Conservation (phyloP, 2,888 invertebrate species). For the Acleris laterana region DNA sequence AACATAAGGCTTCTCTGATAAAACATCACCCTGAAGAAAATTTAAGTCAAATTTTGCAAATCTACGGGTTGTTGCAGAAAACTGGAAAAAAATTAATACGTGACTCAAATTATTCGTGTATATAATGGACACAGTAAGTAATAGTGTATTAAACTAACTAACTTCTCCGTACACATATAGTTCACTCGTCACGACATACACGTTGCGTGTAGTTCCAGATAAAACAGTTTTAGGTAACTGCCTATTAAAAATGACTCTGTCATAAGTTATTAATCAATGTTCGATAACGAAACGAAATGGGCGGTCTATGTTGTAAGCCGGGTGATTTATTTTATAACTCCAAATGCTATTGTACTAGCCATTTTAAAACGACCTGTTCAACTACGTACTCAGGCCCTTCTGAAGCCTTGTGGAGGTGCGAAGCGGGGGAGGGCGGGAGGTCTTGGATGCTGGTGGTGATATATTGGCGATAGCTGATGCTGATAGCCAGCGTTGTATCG, state of each 20-base stretch:
- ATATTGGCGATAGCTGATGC: conserved; percentile 66
- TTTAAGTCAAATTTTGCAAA: too few relatives aligned
- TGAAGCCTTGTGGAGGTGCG: conserved; percentile 16
- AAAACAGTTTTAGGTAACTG: conserved; percentile 63
- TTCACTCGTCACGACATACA: conserved; percentile 15
- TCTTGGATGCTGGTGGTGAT: conserved; percentile 47
- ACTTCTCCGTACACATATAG: not conserved
- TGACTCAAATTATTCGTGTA: too few relatives aligned
- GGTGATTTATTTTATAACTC: conserved; percentile 74
- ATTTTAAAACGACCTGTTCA: conserved; percentile 42
- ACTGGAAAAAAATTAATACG: too few relatives aligned
- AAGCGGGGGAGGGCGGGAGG: conserved; percentile 41
- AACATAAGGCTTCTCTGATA: too few relatives aligned
- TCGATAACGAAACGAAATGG: conserved; percentile 76
- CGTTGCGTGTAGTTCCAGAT: conserved; percentile 52
- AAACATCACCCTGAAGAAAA: too few relatives aligned
- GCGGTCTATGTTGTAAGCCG: conserved; percentile 68
- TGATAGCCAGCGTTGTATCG: conserved; percentile 61
- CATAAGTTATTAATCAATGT: conserved; percentile 77
- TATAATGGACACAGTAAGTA: too few relatives aligned
- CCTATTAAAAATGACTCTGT: conserved; percentile 70
- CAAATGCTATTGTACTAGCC: conserved; percentile 55
- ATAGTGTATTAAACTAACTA: not conserved
- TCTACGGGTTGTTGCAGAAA: too few relatives aligned
- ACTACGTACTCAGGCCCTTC: conserved; percentile 13